phyloP scores from a whole-genome alignment of 2,888 invertebrate genomes.

The Deladenus siricidicola region DNA sequence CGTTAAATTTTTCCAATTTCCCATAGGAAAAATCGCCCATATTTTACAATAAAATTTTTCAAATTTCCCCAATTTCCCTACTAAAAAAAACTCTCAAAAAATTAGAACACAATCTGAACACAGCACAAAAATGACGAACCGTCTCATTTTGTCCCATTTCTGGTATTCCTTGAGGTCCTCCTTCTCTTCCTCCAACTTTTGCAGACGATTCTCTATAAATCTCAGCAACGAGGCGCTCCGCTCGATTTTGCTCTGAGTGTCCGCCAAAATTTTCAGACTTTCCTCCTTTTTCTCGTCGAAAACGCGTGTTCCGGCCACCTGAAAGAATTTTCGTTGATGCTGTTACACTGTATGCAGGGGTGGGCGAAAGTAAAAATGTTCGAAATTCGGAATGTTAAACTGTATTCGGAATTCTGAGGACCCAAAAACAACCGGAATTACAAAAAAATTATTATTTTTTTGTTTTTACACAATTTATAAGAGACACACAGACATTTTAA shows the following conservation, averaged over 20 bases:
- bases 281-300: slow-evolving; percentile 97
- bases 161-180: slow-evolving; percentile 98
- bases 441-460: too few species aligned
- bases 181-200: slow-evolving; percentile 93
- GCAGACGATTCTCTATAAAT: slow-evolving; percentile 70
- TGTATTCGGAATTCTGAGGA: too few species aligned
- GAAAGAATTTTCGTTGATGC: background rate
- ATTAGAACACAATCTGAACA: background rate
- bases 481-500: too few species aligned
- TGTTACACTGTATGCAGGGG: too few species aligned
- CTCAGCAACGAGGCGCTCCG: slow-evolving; percentile 88
- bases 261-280: slow-evolving; percentile 83
- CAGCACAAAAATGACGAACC: slow-evolving; percentile 48
- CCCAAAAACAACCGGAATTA: too few species aligned
- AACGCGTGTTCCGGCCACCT: slow-evolving; percentile 63
- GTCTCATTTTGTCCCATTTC: slow-evolving; percentile 87
- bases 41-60: too few species aligned
- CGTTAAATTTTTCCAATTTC: too few species aligned
- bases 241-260: slow-evolving; percentile 66
- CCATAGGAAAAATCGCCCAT: too few species aligned
- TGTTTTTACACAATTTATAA: too few species aligned
- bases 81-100: background rate
- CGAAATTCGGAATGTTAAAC: too few species aligned
- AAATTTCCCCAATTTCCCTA: too few species aligned
- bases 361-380: too few species aligned